These are phyloP conservation scores for Toxonevra muliebris DNA, from an alignment of 2,888 invertebrate species.

Conservation along the genomic window DNA sequence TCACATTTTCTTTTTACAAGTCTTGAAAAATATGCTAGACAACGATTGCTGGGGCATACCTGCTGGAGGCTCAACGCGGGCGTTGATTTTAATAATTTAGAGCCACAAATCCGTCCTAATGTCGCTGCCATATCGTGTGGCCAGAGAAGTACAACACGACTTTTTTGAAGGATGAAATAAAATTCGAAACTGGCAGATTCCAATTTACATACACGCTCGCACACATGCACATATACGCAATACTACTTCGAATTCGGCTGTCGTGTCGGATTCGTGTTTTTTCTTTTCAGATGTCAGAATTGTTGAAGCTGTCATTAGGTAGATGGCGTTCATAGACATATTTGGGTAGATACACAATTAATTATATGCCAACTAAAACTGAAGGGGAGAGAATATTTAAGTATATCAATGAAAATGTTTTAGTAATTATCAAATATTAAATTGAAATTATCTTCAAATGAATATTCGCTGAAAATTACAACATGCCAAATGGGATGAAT, in stretches of 20 bases:
- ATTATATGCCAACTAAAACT: too few species aligned
- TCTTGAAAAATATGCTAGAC: neutral
- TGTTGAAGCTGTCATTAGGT: too few species aligned
- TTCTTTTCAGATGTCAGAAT: too few species aligned
- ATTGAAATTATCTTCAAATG: too few species aligned
- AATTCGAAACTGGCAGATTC: slow-evolving; percentile 42
- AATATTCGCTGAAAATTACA: too few species aligned
- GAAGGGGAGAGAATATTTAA: too few species aligned
- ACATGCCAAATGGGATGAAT: too few species aligned
- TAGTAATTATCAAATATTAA: too few species aligned
- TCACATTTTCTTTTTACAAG: neutral
- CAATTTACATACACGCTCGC: slow-evolving; percentile 22
- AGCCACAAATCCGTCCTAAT: slow-evolving; percentile 86
- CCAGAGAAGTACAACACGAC: slow-evolving; percentile 49
- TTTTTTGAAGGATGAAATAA: slow-evolving; percentile 57
- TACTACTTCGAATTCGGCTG: neutral
- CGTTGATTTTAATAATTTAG: slow-evolving; percentile 81
- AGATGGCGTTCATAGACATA: too few species aligned
- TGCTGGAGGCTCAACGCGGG: slow-evolving; percentile 75
- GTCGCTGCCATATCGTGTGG: slow-evolving; percentile 77
- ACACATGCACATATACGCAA: slow-evolving; percentile 11
- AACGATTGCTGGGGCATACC: slow-evolving; percentile 62
- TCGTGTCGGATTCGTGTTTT: too few species aligned
- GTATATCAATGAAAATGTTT: too few species aligned
- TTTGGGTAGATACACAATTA: too few species aligned